A percentile compares a stretch with the other conserved stretches of the same genome.
phyloP scores from a whole-genome alignment of 1,140 invertebrate species.

The Limonius californicus region DNA sequence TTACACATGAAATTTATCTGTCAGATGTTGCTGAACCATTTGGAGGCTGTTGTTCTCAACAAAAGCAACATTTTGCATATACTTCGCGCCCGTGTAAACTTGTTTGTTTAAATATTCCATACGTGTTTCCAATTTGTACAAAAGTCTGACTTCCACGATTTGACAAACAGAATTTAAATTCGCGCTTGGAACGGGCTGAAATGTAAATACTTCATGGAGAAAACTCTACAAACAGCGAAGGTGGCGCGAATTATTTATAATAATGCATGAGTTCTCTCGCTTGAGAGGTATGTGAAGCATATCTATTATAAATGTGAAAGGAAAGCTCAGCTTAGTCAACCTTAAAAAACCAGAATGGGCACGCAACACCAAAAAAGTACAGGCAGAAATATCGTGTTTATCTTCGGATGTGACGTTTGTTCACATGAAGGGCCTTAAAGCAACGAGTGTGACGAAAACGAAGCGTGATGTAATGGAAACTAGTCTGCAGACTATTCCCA shows the following conservation, averaged over 20 bases:
- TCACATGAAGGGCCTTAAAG: too few relatives aligned
- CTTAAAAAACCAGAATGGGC: neutral
- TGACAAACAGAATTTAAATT: conserved; percentile 34
- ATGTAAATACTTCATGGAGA: conserved; percentile 31
- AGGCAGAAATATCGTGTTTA: too few relatives aligned
- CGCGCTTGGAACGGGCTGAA: conserved; percentile 25
- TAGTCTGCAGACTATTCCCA: too few relatives aligned
- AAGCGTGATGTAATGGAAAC: too few relatives aligned
- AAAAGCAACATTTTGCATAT: too few relatives aligned
- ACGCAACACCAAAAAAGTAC: neutral
- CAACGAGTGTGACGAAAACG: too few relatives aligned
- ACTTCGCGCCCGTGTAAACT: neutral
- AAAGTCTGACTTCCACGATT: conserved; percentile 18
- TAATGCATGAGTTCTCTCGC: conserved; percentile 18
- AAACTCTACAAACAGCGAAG: conserved; percentile 26
- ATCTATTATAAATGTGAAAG: neutral
- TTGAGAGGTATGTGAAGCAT: neutral
- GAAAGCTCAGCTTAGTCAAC: neutral
- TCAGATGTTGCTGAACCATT: too few relatives aligned
- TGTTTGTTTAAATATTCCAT: conserved; percentile 14
- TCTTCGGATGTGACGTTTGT: too few relatives aligned
- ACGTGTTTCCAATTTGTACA: conserved; percentile 10
- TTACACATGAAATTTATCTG: too few relatives aligned
- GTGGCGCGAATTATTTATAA: conserved; percentile 30
- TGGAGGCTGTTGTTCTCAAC: too few relatives aligned